phyloP scores from a whole-genome alignment of 2,888 invertebrate genomes.

The Syritta pipiens region DNA sequence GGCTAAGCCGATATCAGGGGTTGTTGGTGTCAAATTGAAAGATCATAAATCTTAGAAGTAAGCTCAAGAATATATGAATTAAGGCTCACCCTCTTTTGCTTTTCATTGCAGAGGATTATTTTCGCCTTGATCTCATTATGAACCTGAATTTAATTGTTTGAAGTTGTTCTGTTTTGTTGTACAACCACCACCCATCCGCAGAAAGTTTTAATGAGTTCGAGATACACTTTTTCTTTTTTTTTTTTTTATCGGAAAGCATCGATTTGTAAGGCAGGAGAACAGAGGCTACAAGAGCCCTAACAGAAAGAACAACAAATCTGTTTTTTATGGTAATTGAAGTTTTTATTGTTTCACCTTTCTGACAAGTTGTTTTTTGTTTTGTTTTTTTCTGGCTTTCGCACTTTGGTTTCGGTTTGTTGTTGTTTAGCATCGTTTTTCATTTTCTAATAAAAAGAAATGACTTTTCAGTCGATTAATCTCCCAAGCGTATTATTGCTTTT shows the following conservation, averaged over 20 bases:
- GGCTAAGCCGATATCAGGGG: slow-evolving; percentile 18
- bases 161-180: slow-evolving; percentile 25
- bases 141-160: slow-evolving; percentile 64
- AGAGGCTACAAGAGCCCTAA: background rate
- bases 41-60: slow-evolving; percentile 64
- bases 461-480: slow-evolving; percentile 68
- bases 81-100: slow-evolving; percentile 56
- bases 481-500: slow-evolving; percentile 58
- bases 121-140: slow-evolving; percentile 51
- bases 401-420: slow-evolving; percentile 7
- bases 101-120: slow-evolving; percentile 54
- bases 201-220: slow-evolving; percentile 40
- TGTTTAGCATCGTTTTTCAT: slow-evolving; percentile 73
- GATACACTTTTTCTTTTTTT: too few relatives aligned
- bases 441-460: slow-evolving; percentile 74
- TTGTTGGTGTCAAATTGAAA: slow-evolving; percentile 58
- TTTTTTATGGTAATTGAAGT: slow-evolving; percentile 77
- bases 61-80: slow-evolving; percentile 55
- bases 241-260: slow-evolving; percentile 29
- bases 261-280: slow-evolving; percentile 1
- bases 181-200: background rate
- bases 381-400: too few relatives aligned
- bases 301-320: slow-evolving; percentile 74
- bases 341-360: slow-evolving; percentile 72
- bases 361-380: slow-evolving; percentile 46